These are phyloP conservation scores for Oedothorax gibbosus DNA, from an alignment of 1,140 invertebrate genomes.

Conservation along the genomic window DNA sequence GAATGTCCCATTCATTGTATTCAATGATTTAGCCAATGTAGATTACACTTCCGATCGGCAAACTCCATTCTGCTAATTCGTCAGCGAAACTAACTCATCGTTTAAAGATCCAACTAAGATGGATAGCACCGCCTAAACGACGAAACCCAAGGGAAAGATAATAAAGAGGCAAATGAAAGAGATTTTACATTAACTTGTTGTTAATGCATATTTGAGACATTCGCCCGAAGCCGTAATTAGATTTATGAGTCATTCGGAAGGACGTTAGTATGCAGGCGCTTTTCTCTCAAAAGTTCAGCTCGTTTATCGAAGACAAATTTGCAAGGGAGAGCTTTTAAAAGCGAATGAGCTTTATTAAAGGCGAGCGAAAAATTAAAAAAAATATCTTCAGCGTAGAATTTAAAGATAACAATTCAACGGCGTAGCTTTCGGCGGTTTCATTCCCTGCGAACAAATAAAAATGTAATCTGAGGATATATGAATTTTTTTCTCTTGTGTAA, in stretches of 20 bases:
- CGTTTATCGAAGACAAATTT: constrained; percentile 58
- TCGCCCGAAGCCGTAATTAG: constrained; percentile 58
- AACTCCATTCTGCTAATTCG: constrained; percentile 46
- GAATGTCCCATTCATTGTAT: too few species aligned
- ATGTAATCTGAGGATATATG: constrained; percentile 31
- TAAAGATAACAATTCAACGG: constrained; percentile 54
- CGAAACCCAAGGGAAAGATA: constrained; percentile 56
- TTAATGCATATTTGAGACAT: constrained; percentile 59
- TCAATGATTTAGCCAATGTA: too few species aligned
- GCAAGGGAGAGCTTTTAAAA: constrained; percentile 53
- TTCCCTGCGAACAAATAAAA: constrained; percentile 55
- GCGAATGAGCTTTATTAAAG: constrained; percentile 56
- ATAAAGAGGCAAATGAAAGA: constrained; percentile 57
- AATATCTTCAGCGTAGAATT: constrained; percentile 39
- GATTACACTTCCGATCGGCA: neutral
- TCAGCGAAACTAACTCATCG: constrained; percentile 37
- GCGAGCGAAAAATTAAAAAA: constrained; percentile 30
- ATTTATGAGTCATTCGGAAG: constrained; percentile 56
- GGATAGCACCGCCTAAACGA: constrained; percentile 22
- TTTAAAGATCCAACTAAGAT: neutral
- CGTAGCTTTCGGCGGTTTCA: constrained; percentile 38
- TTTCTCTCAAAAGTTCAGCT: constrained; percentile 33
- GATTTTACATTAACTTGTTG: constrained; percentile 60
- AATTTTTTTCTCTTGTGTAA: constrained; percentile 33
- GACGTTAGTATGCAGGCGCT: constrained; percentile 31